Percentiles rank a stretch among this genome's conserved stretches.
Conservation (phyloP, 2,888 invertebrate species). For the Erebia epiphron region DNA sequence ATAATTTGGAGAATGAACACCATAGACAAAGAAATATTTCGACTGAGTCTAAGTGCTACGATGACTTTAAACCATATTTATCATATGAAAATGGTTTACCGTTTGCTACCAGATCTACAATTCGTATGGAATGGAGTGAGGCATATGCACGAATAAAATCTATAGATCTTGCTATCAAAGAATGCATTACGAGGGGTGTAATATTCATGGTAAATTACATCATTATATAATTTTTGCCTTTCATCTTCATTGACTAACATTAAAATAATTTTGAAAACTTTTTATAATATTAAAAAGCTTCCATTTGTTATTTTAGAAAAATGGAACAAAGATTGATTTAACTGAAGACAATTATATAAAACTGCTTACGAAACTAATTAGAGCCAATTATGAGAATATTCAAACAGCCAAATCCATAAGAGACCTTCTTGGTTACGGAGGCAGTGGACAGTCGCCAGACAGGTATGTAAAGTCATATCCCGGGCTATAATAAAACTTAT, state of each 20-base stretch:
- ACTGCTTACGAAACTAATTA: conserved; percentile 63
- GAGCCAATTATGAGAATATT: conserved; percentile 65
- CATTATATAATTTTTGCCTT: not conserved
- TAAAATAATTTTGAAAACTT: no score
- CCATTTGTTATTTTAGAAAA: conserved; percentile 54
- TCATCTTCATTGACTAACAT: not conserved
- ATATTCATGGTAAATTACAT: conserved; percentile 59
- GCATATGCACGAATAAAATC: conserved; percentile 59
- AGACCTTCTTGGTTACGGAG: conserved; percentile 65
- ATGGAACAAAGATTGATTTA: conserved; percentile 61
- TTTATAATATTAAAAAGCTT: not conserved
- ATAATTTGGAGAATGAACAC: conserved; percentile 64
- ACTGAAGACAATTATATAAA: conserved; percentile 66
- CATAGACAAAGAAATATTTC: conserved; percentile 44
- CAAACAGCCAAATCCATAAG: conserved; percentile 63
- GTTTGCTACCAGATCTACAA: conserved; percentile 62
- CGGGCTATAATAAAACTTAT: no score
- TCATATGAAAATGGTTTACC: conserved; percentile 69
- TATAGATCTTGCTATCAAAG: conserved; percentile 68
- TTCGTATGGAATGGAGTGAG: conserved; percentile 52
- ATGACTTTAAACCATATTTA: conserved; percentile 62
- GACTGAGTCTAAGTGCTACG: conserved; percentile 45
- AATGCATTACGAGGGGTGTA: conserved; percentile 66
- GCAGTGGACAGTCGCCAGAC: conserved; percentile 54
- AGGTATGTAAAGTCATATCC: conserved; percentile 45